Base-by-base conservation (phyloP, 2,888 invertebrate genomes). In the Scaptomyza flava region DNA sequence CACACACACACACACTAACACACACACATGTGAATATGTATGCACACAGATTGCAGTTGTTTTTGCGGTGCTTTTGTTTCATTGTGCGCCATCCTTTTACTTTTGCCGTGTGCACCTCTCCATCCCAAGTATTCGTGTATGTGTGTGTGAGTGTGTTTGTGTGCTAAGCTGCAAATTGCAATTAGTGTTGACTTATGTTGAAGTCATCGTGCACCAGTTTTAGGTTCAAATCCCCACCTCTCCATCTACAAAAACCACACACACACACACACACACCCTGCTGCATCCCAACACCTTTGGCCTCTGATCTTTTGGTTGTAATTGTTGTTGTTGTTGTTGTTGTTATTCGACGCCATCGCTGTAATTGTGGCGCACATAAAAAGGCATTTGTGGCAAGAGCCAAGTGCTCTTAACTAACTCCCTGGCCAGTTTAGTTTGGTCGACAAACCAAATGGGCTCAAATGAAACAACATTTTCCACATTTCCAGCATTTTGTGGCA, bases 181-280 rank as follows among this genome's bases (percentile, higher is more conserved):
- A 83, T 83, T 83, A 83, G 85, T 83, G 83, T 82, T 83, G 82
- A 83, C 85, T 85, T 83, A 85, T 83, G 82, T 80, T 80, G 70
- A 69, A 73, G 69, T 73, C 74, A 73, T 73, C 69, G 73, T 73
- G 68, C 73, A 69, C 52, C 73, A 73, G 69, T 68, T 73, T 68
- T 57, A 51, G 60, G 57, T 68, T 58, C 68, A 56, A 52, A 20
- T 50, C 59, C 27, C 3, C 6, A n/a, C n/a, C n/a, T n/a, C 4
- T n/a, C 6, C n/a, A 2, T 17, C 17, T 1, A 17, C 17, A 30
- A 6, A 30, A 33, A 3, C 1, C 17, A n/a, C 38, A n/a, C 38
- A 6, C 38, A 14, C 38, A 14, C 38, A 38, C 7, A 8, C 14
- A 41, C 41, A 17, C 41, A 41, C 9, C 14, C 38, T 7, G 14